Percentiles rank a stretch among this genome's conserved stretches.
Conservation (phyloP, 2,113 vertebrate species). For the Passer domesticus region DNA sequence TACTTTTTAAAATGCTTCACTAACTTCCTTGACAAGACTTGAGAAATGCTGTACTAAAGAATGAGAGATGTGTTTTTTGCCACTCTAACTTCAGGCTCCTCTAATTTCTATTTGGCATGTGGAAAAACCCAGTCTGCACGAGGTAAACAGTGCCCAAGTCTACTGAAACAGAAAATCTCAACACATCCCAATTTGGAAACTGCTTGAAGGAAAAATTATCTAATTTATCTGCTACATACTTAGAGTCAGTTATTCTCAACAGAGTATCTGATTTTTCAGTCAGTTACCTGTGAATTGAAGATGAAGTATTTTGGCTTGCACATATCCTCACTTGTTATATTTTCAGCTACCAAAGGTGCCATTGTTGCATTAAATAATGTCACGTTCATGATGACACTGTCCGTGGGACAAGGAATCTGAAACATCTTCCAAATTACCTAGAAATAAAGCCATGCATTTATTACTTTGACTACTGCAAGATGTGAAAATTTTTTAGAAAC, state of each 20-base stretch:
- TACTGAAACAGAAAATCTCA: not conserved
- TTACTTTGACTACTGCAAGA: not conserved
- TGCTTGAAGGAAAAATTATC: not conserved
- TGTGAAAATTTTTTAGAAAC: not conserved
- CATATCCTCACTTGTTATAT: slow-evolving; percentile 67
- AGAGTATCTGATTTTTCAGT: not conserved
- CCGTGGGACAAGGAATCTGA: slow-evolving; percentile 85
- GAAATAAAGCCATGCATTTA: not conserved
- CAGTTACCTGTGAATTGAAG: slow-evolving; percentile 90
- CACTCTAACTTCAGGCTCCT: not conserved
- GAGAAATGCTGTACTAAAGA: not conserved
- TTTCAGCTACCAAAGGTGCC: not conserved
- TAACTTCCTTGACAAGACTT: not conserved
- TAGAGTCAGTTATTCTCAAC: not conserved
- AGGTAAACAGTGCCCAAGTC: not conserved
- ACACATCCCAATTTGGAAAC: not conserved
- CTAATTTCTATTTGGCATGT: not conserved
- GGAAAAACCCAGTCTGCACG: not conserved
- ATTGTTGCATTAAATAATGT: slow-evolving; percentile 72
- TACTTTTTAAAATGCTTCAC: not conserved
- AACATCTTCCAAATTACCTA: slow-evolving; percentile 98
- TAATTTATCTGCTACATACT: not conserved
- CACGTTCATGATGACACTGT: slow-evolving; percentile 61
- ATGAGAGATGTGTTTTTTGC: not conserved
- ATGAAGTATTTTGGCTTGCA: slow-evolving; percentile 93